phyloP scores from a whole-genome alignment of 2,888 invertebrate genomes.

The Halictus ligatus region DNA sequence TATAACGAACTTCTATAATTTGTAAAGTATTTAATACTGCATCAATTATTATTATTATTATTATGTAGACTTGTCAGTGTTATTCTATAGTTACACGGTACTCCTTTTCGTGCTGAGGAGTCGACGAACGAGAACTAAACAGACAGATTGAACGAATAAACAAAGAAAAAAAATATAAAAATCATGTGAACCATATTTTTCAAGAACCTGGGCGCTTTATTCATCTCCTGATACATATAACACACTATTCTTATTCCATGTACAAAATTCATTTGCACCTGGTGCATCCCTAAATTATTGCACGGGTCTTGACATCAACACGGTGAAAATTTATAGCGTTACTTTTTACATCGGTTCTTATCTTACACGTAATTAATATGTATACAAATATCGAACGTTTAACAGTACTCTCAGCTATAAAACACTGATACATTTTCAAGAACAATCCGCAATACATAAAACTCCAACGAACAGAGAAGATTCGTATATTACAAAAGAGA shows the following conservation, averaged over 20 bases:
- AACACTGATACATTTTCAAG: neutral
- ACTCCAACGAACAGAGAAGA: neutral
- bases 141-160: slow-evolving; percentile 43
- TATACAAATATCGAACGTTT: slow-evolving; percentile 11
- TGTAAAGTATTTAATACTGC: slow-evolving; percentile 73
- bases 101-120: slow-evolving; percentile 23
- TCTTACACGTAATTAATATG: neutral
- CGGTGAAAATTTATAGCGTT: slow-evolving; percentile 1
- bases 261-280: neutral
- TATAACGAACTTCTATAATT: slow-evolving; percentile 61
- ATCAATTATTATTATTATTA: slow-evolving; percentile 57
- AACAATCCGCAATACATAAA: neutral
- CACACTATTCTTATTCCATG: too few relatives aligned
- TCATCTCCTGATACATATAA: neutral
- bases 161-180: slow-evolving; percentile 15
- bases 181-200: neutral
- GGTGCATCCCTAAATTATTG: slow-evolving; percentile 31
- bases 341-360: slow-evolving; percentile 12
- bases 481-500: slow-evolving; percentile 10
- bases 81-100: slow-evolving; percentile 61
- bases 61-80: slow-evolving; percentile 57
- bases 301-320: slow-evolving; percentile 13
- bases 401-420: slow-evolving; percentile 15
- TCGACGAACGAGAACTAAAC: slow-evolving; percentile 17
- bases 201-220: slow-evolving; percentile 2